Evolutionary conservation across 2,797 vertebrate species (phyloP).

Genomic region (Psittacula derbiana): DNA sequence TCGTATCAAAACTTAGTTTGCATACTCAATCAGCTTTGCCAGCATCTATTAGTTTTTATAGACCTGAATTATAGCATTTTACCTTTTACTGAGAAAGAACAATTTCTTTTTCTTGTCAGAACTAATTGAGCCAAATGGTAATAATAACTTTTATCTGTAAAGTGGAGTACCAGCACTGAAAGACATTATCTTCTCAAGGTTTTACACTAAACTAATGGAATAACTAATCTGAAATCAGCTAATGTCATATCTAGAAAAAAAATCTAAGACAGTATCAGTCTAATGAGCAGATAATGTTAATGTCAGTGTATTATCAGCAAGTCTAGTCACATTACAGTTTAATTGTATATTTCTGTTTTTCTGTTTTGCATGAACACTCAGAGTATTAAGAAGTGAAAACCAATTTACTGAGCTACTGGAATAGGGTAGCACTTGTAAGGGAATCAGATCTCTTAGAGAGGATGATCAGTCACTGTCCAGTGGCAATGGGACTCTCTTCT

Average conservation of each 20-base stretch:
- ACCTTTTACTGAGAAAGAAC: neutral
- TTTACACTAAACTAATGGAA: neutral
- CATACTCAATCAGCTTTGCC: neutral
- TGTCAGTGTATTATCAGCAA: neutral
- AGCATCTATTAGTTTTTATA: neutral
- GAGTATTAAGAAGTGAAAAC: neutral
- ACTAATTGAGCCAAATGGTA: neutral
- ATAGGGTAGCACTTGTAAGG: neutral
- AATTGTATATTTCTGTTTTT: neutral
- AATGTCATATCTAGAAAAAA: neutral
- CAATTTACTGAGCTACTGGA: neutral
- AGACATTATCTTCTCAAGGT: neutral
- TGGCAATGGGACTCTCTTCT: neutral
- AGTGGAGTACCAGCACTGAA: neutral
- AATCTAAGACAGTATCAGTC: neutral
- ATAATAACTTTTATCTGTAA: neutral
- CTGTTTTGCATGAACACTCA: neutral
- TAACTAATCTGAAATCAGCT: neutral
- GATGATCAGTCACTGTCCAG: neutral
- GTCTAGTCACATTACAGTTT: neutral
- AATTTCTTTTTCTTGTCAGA: neutral
- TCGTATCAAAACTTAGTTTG: neutral
- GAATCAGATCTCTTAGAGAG: neutral
- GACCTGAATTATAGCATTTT: neutral
- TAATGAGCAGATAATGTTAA: neutral